Evolutionary conservation across 2,797 vertebrate species (phyloP).

Genomic region (Myripristis jacobus): DNA sequence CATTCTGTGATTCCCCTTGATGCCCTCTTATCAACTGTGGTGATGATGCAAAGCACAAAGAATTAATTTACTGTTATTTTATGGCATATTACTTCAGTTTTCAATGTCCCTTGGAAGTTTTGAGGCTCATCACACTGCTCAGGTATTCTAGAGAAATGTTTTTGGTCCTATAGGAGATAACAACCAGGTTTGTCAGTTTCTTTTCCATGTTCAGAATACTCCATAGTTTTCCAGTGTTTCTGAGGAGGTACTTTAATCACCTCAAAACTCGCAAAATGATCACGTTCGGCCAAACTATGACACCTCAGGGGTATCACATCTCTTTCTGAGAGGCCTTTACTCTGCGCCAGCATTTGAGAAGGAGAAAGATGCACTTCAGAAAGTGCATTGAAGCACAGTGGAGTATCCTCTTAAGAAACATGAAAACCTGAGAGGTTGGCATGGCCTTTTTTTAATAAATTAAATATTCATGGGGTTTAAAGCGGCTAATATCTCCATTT

Average conservation of each 20-base stretch:
- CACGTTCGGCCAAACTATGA: no score
- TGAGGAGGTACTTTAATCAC: neutral
- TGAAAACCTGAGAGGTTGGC: slow-evolving; percentile 4
- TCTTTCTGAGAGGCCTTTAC: neutral
- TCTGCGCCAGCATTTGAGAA: neutral
- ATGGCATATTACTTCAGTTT: no score
- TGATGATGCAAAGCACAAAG: neutral
- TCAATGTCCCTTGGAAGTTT: no score
- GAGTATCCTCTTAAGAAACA: neutral
- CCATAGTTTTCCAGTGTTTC: no score
- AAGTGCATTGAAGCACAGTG: neutral
- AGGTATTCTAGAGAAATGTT: no score
- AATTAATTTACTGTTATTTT: neutral
- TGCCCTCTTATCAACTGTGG: slow-evolving; percentile 20
- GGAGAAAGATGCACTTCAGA: slow-evolving; percentile 12
- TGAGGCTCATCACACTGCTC: no score
- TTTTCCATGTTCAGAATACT: no score
- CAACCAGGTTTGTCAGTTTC: no score
- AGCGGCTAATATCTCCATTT: neutral
- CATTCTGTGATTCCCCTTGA: neutral
- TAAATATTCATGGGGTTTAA: slow-evolving; percentile 3
- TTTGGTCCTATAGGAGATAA: no score
- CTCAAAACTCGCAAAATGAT: neutral
- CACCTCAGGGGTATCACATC: neutral
- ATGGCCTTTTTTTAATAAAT: neutral